phyloP scores from a whole-genome alignment of 2,113 vertebrate species.

The Lepisosteus oculatus region DNA sequence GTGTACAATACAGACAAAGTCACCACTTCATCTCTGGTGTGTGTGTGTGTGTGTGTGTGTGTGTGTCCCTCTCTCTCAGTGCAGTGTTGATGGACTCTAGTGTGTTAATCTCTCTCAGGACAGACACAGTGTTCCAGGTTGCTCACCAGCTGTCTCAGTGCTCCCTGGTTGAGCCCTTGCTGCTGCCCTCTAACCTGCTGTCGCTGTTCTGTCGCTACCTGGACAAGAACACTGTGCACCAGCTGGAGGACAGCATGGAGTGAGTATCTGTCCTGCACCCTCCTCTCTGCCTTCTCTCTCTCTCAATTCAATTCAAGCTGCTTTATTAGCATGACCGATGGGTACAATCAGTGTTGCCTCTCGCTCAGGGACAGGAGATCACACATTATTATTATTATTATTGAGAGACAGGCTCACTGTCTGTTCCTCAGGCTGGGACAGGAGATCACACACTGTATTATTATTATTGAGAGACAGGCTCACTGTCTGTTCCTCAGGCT shows the following conservation, averaged over 20 bases:
- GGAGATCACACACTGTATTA: no score
- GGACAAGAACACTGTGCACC: slow-evolving; percentile 82
- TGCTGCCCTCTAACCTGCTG: slow-evolving; percentile 86
- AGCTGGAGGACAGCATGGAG: slow-evolving; percentile 85
- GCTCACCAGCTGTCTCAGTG: slow-evolving; percentile 80
- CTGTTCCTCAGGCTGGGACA: no score
- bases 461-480: no score
- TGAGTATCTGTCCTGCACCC: slow-evolving; percentile 48
- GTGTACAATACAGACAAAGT: neutral
- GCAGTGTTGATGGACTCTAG: no score
- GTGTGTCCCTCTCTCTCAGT: neutral
- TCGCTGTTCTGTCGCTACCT: slow-evolving; percentile 89
- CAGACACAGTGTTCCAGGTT: slow-evolving; percentile 79
- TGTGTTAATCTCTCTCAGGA: slow-evolving; percentile 59
- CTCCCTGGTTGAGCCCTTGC: slow-evolving; percentile 81
- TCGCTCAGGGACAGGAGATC: no score
- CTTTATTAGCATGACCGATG: no score
- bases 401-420: no score
- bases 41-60: neutral
- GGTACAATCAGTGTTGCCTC: no score
- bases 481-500: no score
- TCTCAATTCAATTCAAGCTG: neutral
- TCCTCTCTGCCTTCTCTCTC: neutral
- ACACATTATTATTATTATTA: no score
- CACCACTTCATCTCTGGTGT: no score